Percentiles rank a stretch among this genome's conserved stretches.
phyloP scores from a whole-genome alignment of 2,888 invertebrate species.

The Epistrophe grossulariae region DNA sequence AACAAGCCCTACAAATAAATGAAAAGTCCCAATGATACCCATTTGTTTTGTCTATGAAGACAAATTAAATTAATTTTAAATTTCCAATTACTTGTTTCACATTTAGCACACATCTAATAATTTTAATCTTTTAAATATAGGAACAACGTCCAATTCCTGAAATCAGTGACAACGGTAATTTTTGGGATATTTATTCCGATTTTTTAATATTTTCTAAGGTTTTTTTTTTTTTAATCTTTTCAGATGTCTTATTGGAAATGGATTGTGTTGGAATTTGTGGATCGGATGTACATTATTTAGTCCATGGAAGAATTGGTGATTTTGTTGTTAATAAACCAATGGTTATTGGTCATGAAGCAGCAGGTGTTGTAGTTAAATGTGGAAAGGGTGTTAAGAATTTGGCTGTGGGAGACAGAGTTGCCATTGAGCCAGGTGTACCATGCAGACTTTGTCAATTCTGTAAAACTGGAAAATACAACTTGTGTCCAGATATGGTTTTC shows the following conservation, averaged over 20 bases:
- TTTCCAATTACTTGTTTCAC: too few relatives aligned
- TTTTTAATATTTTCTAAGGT: neutral
- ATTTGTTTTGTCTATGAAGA: too few relatives aligned
- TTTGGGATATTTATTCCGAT: neutral
- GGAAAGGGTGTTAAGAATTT: slow-evolving; percentile 88
- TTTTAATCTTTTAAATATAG: slow-evolving; percentile 79
- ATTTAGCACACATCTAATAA: neutral
- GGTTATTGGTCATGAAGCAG: slow-evolving; percentile 97
- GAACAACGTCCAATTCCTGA: slow-evolving; percentile 93
- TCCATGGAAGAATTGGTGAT: slow-evolving; percentile 92
- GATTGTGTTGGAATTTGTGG: slow-evolving; percentile 98
- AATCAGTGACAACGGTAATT: slow-evolving; percentile 90
- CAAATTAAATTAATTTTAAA: too few relatives aligned
- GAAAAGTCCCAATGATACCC: too few relatives aligned
- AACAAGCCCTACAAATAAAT: too few relatives aligned
- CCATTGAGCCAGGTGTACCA: slow-evolving; percentile 96
- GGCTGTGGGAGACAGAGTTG: slow-evolving; percentile 94
- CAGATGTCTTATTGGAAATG: slow-evolving; percentile 89
- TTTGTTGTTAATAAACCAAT: slow-evolving; percentile 94
- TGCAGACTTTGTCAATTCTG: slow-evolving; percentile 94
- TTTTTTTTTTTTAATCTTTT: neutral
- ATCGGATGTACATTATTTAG: slow-evolving; percentile 96
- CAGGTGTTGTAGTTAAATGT: slow-evolving; percentile 91
- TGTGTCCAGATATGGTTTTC: slow-evolving; percentile 94
- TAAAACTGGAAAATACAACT: slow-evolving; percentile 94